Evolutionary conservation across 2,888 invertebrate species (phyloP).

Genomic region (Bellardia bayeri): DNA sequence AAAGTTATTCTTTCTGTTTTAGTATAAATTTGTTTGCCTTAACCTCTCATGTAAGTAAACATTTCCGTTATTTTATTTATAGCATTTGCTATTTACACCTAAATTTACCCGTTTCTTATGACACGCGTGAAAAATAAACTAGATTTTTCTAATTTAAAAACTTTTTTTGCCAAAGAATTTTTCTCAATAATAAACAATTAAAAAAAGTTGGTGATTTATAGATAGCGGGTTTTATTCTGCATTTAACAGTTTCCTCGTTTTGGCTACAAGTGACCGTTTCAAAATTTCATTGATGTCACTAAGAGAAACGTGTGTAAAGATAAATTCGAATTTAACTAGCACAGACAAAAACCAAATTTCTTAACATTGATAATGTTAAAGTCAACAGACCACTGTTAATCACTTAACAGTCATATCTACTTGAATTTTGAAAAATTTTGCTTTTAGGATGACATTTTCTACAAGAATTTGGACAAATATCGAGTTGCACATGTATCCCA

Average conservation of each 20-base stretch:
- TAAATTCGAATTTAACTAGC: too few species aligned
- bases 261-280: constrained; percentile 4
- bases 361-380: too few species aligned
- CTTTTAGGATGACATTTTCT: too few species aligned
- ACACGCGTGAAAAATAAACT: not conserved
- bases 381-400: too few species aligned
- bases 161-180: not conserved
- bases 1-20: too few species aligned
- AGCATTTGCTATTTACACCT: not conserved
- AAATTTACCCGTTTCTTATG: not conserved
- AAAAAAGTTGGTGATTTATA: constrained; percentile 36
- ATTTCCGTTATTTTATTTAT: not conserved
- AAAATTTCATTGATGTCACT: constrained; percentile 32
- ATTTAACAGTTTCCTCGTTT: not conserved
- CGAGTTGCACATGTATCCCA: too few species aligned
- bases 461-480: too few species aligned
- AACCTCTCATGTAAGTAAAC: not conserved
- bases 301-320: too few species aligned
- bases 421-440: too few species aligned
- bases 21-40: not conserved
- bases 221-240: not conserved
- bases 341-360: too few species aligned
- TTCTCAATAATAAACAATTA: constrained; percentile 40
- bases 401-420: too few species aligned
- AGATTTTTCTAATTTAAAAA: not conserved